phyloP scores from a whole-genome alignment of 2,888 invertebrate species.

The Operophtera brumata region DNA sequence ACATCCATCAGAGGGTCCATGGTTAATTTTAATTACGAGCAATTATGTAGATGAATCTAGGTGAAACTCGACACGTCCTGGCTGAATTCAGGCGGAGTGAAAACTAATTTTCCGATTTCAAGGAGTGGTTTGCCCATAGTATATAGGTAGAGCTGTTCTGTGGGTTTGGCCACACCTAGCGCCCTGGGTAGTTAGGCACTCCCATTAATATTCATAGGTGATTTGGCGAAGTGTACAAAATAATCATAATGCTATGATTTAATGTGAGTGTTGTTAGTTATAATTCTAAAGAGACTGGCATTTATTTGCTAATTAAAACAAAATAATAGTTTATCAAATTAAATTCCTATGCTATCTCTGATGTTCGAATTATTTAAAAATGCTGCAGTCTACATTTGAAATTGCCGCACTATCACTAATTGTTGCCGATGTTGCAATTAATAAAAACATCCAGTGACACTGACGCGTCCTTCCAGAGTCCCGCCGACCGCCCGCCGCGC shows the following conservation, averaged over 20 bases:
- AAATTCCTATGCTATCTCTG: too few species aligned
- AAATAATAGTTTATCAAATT: too few species aligned
- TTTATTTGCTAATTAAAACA: too few species aligned
- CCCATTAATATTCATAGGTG: constrained; percentile 32
- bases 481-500: too few species aligned
- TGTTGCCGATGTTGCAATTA: constrained; percentile 11
- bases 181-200: constrained; percentile 25
- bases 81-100: constrained; percentile 48
- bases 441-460: constrained; percentile 8
- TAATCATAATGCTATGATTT: too few species aligned
- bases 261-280: too few species aligned
- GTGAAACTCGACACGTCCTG: constrained; percentile 38
- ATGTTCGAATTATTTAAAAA: too few species aligned
- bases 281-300: too few species aligned
- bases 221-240: not conserved
- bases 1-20: constrained; percentile 71
- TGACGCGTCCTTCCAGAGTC: too few species aligned
- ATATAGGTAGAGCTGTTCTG: too few species aligned
- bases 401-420: constrained; percentile 27
- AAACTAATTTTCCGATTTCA: constrained; percentile 68
- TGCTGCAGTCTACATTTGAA: constrained; percentile 18
- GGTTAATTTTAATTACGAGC: constrained; percentile 6
- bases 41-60: not conserved
- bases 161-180: constrained; percentile 71
- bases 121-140: constrained; percentile 74